Evolutionary conservation across 2,797 vertebrate genomes (phyloP).

Genomic region (Chrosomus eos): DNA sequence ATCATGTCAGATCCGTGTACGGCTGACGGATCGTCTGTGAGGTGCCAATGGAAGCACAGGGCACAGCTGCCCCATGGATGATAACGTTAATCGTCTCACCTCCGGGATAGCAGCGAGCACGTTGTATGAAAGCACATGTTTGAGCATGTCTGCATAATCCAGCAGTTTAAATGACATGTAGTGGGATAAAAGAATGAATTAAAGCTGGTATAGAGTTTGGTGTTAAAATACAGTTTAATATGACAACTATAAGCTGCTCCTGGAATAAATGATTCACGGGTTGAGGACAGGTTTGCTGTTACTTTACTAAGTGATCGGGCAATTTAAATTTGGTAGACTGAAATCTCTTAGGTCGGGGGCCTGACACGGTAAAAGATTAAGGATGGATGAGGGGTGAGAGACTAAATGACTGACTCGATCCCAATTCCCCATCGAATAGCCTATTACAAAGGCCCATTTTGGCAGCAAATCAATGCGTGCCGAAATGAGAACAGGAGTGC

Average conservation of each 20-base stretch:
- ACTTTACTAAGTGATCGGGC: background rate
- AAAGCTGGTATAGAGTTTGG: background rate
- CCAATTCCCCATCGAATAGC: background rate
- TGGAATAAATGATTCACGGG: background rate
- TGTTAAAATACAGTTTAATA: constrained; percentile 6
- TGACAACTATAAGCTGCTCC: background rate
- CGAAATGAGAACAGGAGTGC: constrained; percentile 20
- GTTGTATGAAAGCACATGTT: background rate
- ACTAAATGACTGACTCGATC: constrained; percentile 16
- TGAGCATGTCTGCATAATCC: constrained; percentile 14
- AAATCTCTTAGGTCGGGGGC: background rate
- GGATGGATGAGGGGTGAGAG: background rate
- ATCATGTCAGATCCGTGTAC: background rate
- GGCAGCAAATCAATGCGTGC: constrained; percentile 13
- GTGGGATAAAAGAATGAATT: background rate
- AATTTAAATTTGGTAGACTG: background rate
- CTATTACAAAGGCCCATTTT: background rate
- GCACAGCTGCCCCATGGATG: constrained; percentile 3
- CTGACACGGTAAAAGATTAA: background rate
- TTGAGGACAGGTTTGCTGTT: background rate
- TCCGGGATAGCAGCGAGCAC: background rate
- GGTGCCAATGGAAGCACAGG: background rate
- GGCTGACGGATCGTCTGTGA: background rate
- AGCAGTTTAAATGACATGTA: background rate
- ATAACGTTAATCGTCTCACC: constrained; percentile 15